Evolutionary conservation across 2,888 invertebrate genomes (phyloP), one percentile per base, ranked within the genome.

Genomic region (Drosophila lacicola): DNA sequence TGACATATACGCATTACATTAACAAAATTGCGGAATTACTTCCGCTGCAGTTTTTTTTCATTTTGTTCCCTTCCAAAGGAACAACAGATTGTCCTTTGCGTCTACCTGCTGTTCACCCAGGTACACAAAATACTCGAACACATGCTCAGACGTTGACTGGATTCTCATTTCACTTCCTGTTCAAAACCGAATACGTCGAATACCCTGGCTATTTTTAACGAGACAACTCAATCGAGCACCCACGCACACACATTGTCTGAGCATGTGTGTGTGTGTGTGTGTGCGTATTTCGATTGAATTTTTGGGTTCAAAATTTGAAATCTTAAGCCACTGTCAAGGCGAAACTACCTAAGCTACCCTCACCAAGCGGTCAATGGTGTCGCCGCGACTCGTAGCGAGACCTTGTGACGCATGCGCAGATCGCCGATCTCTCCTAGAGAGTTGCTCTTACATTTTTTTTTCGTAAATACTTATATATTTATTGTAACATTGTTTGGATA

Each of bases 321-420:
- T 77, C 62, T 65, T 74, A 77, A 89, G 74, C 69, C 86, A 60
- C 45, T 74, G 78, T 75, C 85, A 85, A 88, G 90, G 85, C 74
- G 41, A 89, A 77, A 70, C 80, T 89, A 88, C 90, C 90, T 85
- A 79, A 76, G 54, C 50, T 46, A 62, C 50, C 56, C 65, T 50
- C 49, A 53, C 21, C 29, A 10, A 69, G 34, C 62, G 64, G 60
- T 73, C 77, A 69, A 78, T 67, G 65, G 54, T 53, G 51, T 67
- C 36, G 37, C 25, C 36, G 62, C 53, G 33, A 33, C 14, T 46
- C 33, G 21, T 19, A 9, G 42, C 49, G 62, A 51, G 62, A 63
- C 81, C 82, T 89, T 84, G 82, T 65, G 53, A 50, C 60, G 64
- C 66, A 57, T 49, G 36, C 47, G 41, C 55, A 49, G 49, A 42